phyloP scores from a whole-genome alignment of 2,113 vertebrate species.

The Chauna torquata region DNA sequence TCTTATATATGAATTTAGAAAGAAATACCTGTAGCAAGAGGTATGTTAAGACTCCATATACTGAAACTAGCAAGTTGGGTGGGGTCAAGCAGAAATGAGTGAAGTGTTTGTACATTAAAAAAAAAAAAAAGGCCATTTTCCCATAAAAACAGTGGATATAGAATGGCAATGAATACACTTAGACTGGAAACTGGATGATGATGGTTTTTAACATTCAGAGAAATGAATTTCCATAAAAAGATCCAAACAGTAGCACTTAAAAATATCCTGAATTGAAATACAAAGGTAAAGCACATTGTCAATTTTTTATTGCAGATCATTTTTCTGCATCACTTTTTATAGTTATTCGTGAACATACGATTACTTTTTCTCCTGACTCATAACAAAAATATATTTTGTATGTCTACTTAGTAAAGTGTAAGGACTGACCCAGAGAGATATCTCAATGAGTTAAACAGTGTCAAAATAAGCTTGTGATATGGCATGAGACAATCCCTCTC shows the following conservation, averaged over 20 bases:
- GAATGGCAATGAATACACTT: background rate
- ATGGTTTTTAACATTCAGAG: background rate
- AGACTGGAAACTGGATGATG: background rate
- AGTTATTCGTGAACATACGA: background rate
- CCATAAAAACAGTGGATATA: background rate
- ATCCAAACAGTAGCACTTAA: background rate
- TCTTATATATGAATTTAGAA: background rate
- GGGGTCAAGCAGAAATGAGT: background rate
- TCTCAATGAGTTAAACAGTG: background rate
- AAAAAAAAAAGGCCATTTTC: background rate
- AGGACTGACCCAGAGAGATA: background rate
- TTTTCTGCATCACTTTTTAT: background rate
- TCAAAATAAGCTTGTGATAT: background rate
- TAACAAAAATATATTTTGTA: background rate
- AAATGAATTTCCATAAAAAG: background rate
- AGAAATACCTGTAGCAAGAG: background rate
- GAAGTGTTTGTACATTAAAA: background rate
- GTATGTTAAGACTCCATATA: background rate
- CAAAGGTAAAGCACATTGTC: background rate
- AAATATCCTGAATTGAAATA: background rate
- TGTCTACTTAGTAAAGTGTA: background rate
- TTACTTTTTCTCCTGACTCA: background rate
- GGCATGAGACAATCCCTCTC: background rate
- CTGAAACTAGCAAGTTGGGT: background rate
- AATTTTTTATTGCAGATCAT: background rate